phyloP scores from a whole-genome alignment of 2,113 vertebrate species.

The Sus scrofa region T2T-Sscrofa CM000822.6:44169501-44170000 shows the following conservation, averaged over 20 bases:
- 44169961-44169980: background rate
- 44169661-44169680: background rate
- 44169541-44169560: background rate
- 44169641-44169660: background rate
- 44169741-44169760: background rate
- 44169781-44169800: background rate
- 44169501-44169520: background rate
- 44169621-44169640: background rate
- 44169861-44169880: background rate
- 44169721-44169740: background rate
- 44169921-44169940: background rate
- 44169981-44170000: background rate
- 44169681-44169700: background rate
- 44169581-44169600: background rate
- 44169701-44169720: background rate
- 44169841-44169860: background rate
- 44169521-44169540: background rate
- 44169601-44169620: background rate
- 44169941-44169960: background rate
- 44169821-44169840: background rate
- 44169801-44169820: background rate
- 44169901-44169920: background rate
- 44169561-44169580: background rate
- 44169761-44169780: background rate
- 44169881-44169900: conserved; percentile 15